Evolutionary conservation across 2,797 vertebrate genomes (phyloP), one percentile per base, ranked within the genome.

Genomic region (Falco cherrug): DNA sequence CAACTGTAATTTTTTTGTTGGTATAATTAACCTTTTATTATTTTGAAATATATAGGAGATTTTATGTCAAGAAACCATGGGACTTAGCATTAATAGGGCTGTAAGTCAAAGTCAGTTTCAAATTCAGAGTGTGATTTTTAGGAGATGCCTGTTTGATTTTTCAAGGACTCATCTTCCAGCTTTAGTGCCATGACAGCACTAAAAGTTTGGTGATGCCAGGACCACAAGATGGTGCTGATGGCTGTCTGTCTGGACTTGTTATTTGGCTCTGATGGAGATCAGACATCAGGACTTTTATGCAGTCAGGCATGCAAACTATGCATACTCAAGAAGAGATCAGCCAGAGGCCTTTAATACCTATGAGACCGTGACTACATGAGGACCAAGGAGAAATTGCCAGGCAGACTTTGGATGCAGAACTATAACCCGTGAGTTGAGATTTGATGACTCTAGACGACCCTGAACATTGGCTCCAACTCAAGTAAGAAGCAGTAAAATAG

Each of bases 191-290:
- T 10, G 78, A 16, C 22, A 80, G 20, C 9, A 7, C 31, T 39
- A 28, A 45, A 64, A 56, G 22, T 63, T 70, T 82, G 67, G 70
- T 56, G 83, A 29, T 79, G 77, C 39, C 91, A 86, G 76, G 31
- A 87, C 70, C 94, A 73, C 93, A 89, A 77, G 94, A 87, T 89
- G 90, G 63, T 89, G 92, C 81, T 95, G 70, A 80, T 85, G 84
- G 59, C 24, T 90, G 70, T 0, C 56, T 71, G 56, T 9, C 61
- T 61, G 83, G 61, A 77, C 76, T 19, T 0, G 0, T 54, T 85
- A 43, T 64, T 69, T 47, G 65, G 37, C 59, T 84, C 12, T 41
- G 53, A 45, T 3, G 2, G 63, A 50, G n/a, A 61, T 61, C 51
- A 87, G 80, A 53, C 59, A 33, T 18, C 43, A 79, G 56, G 41